Conservation (phyloP, 2,888 invertebrate genomes). For the Schizaphis graminum region DNA sequence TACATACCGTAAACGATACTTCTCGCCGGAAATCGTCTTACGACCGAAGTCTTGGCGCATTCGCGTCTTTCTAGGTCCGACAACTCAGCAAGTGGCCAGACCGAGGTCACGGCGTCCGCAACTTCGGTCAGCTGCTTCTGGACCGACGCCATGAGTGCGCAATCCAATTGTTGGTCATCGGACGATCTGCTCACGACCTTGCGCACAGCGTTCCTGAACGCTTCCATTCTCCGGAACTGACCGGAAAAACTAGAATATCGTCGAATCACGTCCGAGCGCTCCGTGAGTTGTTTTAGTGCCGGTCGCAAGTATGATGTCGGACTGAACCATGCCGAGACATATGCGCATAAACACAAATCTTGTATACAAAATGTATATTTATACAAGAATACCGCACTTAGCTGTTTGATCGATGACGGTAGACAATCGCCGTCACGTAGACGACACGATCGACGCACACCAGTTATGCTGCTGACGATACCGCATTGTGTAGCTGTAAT, state of each 20-base stretch:
- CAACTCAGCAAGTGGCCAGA: conserved; percentile 50
- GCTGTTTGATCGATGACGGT: neutral
- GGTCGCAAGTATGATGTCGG: neutral
- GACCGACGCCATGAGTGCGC: conserved; percentile 45
- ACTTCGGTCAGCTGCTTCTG: conserved; percentile 52
- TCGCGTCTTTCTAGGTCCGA: conserved; percentile 50
- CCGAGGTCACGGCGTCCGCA: conserved; percentile 18
- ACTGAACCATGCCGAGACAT: neutral
- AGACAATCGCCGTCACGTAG: neutral
- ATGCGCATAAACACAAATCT: neutral
- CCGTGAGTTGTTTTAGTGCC: neutral
- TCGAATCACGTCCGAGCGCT: neutral
- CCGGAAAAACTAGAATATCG: neutral
- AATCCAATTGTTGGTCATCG: conserved; percentile 30
- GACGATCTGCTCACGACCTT: neutral
- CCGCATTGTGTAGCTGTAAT: neutral
- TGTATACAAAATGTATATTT: neutral
- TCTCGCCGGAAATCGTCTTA: conserved; percentile 17
- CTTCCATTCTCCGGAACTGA: neutral
- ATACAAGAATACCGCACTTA: neutral
- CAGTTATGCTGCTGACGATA: neutral
- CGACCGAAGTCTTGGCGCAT: conserved; percentile 48
- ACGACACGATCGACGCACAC: neutral
- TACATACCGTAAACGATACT: conserved; percentile 37
- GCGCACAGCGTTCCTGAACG: conserved; percentile 20